Conservation (phyloP, 2,113 vertebrate species). For the Pomatorhinus ruficollis region DNA sequence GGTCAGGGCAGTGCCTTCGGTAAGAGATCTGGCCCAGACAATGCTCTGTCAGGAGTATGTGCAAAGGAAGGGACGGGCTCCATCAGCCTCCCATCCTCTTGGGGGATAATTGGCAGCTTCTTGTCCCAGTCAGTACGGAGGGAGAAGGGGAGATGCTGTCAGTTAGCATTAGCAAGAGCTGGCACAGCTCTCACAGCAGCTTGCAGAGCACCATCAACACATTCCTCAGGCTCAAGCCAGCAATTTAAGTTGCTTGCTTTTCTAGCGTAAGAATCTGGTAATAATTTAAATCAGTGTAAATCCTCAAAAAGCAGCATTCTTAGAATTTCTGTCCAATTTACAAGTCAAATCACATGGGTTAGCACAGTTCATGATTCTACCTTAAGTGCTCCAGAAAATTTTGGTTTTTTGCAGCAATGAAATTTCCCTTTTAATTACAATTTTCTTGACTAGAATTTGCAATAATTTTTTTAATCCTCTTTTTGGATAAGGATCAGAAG, state of each 20-base stretch:
- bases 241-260: constrained; percentile 6
- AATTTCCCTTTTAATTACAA: not conserved
- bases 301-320: constrained; percentile 12
- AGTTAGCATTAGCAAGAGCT: constrained; percentile 54
- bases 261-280: constrained; percentile 6
- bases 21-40: not conserved
- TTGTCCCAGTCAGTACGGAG: not conserved
- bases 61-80: not conserved
- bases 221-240: constrained; percentile 31
- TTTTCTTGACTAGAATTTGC: constrained; percentile 36
- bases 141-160: constrained; percentile 44
- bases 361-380: not conserved
- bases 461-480: not conserved
- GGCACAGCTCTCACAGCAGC: constrained; percentile 37
- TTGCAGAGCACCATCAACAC: constrained; percentile 35
- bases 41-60: not conserved
- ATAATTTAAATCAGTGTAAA: constrained; percentile 53
- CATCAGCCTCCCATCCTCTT: not conserved
- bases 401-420: not conserved
- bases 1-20: not conserved
- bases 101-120: constrained; percentile 42
- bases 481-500: constrained; percentile 43
- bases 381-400: constrained; percentile 8
- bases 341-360: constrained; percentile 47
- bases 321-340: constrained; percentile 39